Conservation (phyloP, 2,888 invertebrate species). For the Lasioglossum pauxillum region DNA sequence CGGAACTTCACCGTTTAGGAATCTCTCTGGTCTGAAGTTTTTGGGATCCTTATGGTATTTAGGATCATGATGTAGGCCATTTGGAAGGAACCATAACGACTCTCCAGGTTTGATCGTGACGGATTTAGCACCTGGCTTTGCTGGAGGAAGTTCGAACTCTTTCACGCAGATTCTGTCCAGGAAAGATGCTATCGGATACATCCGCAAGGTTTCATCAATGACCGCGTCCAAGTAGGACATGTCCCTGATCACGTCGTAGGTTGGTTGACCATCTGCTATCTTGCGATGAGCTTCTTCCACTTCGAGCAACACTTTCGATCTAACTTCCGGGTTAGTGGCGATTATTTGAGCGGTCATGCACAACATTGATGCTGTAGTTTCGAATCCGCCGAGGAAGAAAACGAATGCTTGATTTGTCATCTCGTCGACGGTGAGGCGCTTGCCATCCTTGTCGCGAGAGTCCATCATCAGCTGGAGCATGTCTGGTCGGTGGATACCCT, state of each 20-base stretch:
- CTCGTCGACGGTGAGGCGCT: conserved; percentile 75
- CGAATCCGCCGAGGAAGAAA: conserved; percentile 78
- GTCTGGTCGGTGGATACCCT: conserved; percentile 85
- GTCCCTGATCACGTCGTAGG: conserved; percentile 82
- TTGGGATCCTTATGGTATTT: conserved; percentile 80
- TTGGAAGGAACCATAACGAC: conserved; percentile 74
- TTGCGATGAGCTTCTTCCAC: conserved; percentile 73
- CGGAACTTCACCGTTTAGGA: conserved; percentile 64
- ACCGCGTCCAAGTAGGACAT: conserved; percentile 87
- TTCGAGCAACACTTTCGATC: conserved; percentile 82
- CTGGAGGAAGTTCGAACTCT: conserved; percentile 75
- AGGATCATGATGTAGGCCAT: conserved; percentile 79
- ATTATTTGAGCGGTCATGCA: conserved; percentile 71
- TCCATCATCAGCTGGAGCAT: conserved; percentile 87
- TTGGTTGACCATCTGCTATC: conserved; percentile 53
- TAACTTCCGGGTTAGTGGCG: conserved; percentile 82
- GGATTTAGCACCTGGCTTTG: conserved; percentile 73
- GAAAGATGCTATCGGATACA: conserved; percentile 70
- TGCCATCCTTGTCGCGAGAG: conserved; percentile 67
- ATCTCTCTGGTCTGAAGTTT: conserved; percentile 83
- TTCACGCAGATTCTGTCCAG: conserved; percentile 79
- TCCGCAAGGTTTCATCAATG: conserved; percentile 78
- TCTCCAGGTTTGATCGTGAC: conserved; percentile 77
- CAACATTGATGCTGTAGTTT: conserved; percentile 72
- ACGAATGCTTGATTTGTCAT: conserved; percentile 84